Evolutionary conservation across 2,888 invertebrate genomes (phyloP).

Genomic region (Orthosia gothica): DNA sequence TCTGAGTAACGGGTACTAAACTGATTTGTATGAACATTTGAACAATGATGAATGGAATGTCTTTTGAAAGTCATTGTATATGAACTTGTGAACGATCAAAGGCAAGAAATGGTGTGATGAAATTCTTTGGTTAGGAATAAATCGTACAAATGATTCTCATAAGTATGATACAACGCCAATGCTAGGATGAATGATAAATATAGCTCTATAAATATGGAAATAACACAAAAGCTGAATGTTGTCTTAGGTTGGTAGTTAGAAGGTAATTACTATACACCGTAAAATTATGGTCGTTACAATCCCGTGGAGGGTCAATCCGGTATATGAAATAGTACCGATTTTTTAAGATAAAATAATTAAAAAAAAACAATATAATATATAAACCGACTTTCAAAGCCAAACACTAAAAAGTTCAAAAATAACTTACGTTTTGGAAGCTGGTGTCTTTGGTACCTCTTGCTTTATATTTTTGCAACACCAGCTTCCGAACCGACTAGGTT

Average conservation of each 20-base stretch:
- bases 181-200: neutral
- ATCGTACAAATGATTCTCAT: neutral
- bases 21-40: slow-evolving; percentile 37
- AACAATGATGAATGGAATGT: slow-evolving; percentile 30
- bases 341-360: too few species aligned
- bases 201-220: neutral
- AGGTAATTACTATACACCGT: neutral
- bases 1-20: slow-evolving; percentile 26
- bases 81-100: neutral
- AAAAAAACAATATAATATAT: too few species aligned
- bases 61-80: slow-evolving; percentile 26
- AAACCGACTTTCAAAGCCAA: too few species aligned
- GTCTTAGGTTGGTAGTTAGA: neutral
- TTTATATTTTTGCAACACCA: too few species aligned
- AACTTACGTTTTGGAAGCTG: too few species aligned
- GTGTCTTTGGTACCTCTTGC: too few species aligned
- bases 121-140: neutral
- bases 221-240: neutral
- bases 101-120: neutral
- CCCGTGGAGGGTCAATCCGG: too few species aligned
- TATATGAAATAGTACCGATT: too few species aligned
- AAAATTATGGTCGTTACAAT: neutral
- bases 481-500: too few species aligned
- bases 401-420: too few species aligned
- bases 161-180: neutral